Base-by-base conservation (phyloP, 2,888 invertebrate species). In the Eumerus sabulonum region DNA sequence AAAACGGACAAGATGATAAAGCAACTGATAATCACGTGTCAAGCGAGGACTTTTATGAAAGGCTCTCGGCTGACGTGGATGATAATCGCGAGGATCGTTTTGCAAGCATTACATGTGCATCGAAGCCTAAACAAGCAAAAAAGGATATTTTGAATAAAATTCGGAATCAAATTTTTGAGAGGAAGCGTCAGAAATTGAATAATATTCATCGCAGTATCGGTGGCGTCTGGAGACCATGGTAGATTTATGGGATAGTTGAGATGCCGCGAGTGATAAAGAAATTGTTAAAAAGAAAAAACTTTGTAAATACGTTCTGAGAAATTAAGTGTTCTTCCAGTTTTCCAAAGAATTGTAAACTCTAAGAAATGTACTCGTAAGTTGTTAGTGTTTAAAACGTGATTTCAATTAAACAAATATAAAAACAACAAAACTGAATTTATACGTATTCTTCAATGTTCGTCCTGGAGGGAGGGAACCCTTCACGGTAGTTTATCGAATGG, bases 171-270 rank as follows among this genome's bases (percentile, higher is more conserved):
- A 87, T 87, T 19, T 86, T 87, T 13, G 87, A 87, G 81, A 84
- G 87, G 0, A 87, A 87, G 56, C 85, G 87, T 0, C 85, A 86
- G 47, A 83, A 87, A 47, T 83, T 86, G 35, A 85, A 85, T 4
- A 71, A 9, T 16, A 16, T 76, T 13, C 81, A 85, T 35, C 84
- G 86, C 27, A 84, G 82, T 50, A 83, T 83, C 0, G 42, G 84
- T 64, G 85, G 83, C 9, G 87, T 87, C 14, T 87, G 87, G 87
- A 83, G 87, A n/a, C 87, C 87, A 1, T 87, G 87, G 87, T 87
- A 27, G 82, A 83, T 40, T 9, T n/a, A 67, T 14, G 16, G 3
- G 56, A 16, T 9, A 38, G 12, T n/a, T 38, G 17, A 38, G 12
- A n/a, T 4, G 17, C 45, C 45, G 45, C 7, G n/a, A 42, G 11